phyloP scores from a whole-genome alignment of 2,888 invertebrate species.

The Vanessa cardui region DNA sequence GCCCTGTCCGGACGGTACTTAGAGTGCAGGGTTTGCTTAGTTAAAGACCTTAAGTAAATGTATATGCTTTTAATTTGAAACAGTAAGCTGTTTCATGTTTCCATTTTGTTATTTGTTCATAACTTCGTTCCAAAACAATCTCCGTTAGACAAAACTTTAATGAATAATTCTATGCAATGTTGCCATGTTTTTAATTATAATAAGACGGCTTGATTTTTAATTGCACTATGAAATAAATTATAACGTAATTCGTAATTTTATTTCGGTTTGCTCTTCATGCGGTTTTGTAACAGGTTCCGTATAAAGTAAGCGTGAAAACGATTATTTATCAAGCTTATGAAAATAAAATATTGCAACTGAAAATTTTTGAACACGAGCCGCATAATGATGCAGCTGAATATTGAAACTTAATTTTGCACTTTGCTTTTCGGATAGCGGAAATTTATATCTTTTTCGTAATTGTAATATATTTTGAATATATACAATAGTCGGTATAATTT shows the following conservation, averaged over 20 bases:
- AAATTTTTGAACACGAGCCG: slow-evolving; percentile 20
- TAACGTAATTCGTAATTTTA: slow-evolving; percentile 29
- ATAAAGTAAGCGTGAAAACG: slow-evolving; percentile 29
- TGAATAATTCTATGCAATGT: not conserved
- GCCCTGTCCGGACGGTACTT: too few relatives aligned
- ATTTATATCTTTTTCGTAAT: slow-evolving; percentile 1
- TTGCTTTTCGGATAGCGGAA: not conserved
- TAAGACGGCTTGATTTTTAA: slow-evolving; percentile 16
- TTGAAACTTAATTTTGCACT: slow-evolving; percentile 14
- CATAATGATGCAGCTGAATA: slow-evolving; percentile 6
- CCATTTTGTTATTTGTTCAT: too few relatives aligned
- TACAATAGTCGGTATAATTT: too few relatives aligned
- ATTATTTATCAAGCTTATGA: slow-evolving; percentile 38
- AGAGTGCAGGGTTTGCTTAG: too few relatives aligned
- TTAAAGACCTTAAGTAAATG: too few relatives aligned
- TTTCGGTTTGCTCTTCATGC: slow-evolving; percentile 23
- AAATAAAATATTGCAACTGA: slow-evolving; percentile 34
- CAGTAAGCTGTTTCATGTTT: too few relatives aligned
- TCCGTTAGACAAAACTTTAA: too few relatives aligned
- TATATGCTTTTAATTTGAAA: too few relatives aligned
- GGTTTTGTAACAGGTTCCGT: slow-evolving; percentile 30
- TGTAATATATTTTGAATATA: not conserved
- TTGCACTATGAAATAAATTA: slow-evolving; percentile 26
- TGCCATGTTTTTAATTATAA: slow-evolving; percentile 2
- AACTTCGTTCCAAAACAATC: too few relatives aligned